Conservation (phyloP, 2,888 invertebrate genomes). For the Stenodera caucasica region DNA sequence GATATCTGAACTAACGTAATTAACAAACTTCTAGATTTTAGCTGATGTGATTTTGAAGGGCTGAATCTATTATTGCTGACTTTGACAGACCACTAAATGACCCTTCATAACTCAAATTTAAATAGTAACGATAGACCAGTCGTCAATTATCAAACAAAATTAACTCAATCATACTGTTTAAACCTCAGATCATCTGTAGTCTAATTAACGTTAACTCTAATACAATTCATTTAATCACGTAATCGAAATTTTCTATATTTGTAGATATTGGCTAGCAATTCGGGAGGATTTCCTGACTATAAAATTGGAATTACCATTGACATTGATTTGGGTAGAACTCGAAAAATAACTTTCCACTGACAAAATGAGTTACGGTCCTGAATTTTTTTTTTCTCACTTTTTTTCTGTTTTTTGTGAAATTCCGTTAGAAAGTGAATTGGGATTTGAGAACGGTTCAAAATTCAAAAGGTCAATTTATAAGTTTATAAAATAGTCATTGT, state of each 20-base stretch:
- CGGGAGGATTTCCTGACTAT: too few relatives aligned
- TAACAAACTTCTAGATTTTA: slow-evolving; percentile 18
- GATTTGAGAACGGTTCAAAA: background rate
- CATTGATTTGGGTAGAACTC: background rate
- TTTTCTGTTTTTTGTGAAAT: background rate
- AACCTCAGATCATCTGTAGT: too few relatives aligned
- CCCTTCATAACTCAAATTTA: background rate
- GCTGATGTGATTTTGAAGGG: slow-evolving; percentile 3
- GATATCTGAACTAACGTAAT: slow-evolving; percentile 20
- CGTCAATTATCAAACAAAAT: too few relatives aligned
- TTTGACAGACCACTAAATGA: background rate
- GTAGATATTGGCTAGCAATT: too few relatives aligned
- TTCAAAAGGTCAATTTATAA: background rate
- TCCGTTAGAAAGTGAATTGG: background rate
- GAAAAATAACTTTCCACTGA: background rate
- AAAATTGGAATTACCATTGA: background rate
- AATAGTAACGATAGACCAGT: background rate
- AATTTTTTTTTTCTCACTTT: background rate
- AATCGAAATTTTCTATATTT: too few relatives aligned
- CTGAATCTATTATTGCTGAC: background rate
- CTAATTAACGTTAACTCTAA: too few relatives aligned
- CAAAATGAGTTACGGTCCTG: too few relatives aligned
- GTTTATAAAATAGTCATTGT: background rate
- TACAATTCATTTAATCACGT: too few relatives aligned
- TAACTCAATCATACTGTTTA: too few relatives aligned